phyloP scores from a whole-genome alignment of 2,888 invertebrate species.

The Noctua janthe region DNA sequence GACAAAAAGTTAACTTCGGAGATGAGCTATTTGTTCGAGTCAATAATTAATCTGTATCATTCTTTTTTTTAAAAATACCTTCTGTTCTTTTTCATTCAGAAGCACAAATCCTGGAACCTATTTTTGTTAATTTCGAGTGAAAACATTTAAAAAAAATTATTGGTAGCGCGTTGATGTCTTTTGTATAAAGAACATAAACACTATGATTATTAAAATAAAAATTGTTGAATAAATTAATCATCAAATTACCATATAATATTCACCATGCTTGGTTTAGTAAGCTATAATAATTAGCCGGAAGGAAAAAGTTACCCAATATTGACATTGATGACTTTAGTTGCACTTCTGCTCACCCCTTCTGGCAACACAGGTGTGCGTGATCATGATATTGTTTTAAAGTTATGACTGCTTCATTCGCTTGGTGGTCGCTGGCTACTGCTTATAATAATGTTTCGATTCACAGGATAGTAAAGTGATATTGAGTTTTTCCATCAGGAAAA shows the following conservation, averaged over 20 bases:
- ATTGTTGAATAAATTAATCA: not conserved
- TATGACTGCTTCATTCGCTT: not conserved
- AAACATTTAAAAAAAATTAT: no score
- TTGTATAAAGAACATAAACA: not conserved
- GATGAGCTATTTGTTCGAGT: no score
- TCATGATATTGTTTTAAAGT: not conserved
- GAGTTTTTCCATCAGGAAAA: not conserved
- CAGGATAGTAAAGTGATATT: not conserved
- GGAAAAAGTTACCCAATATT: not conserved
- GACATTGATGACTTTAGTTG: not conserved
- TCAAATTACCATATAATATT: not conserved
- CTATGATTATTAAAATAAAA: no score
- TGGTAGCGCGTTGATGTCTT: slow-evolving; percentile 45
- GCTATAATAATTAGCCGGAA: no score
- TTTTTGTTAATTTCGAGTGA: no score
- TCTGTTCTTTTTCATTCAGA: no score
- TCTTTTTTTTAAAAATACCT: no score
- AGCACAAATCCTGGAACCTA: no score
- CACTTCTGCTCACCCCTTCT: not conserved
- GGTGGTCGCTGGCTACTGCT: not conserved
- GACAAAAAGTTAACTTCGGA: no score
- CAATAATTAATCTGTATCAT: no score
- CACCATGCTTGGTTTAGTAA: not conserved
- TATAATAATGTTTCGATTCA: not conserved
- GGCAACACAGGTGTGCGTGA: not conserved